These are phyloP conservation scores for Acrocephalus scirpaceus DNA, from an alignment of 2,797 vertebrate genomes.

Conservation along the genomic window DNA sequence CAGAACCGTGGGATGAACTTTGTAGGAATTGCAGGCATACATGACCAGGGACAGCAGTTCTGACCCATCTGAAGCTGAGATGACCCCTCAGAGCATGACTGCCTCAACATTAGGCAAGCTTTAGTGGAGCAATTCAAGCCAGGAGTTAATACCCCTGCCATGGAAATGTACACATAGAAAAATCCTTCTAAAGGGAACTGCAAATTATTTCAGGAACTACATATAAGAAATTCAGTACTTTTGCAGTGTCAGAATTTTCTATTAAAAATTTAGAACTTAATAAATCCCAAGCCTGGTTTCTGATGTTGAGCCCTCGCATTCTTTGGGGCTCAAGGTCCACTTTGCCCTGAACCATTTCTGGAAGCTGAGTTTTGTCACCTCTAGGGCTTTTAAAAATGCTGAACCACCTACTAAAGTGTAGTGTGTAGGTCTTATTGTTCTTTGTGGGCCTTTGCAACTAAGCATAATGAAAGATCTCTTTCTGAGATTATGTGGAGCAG, in stretches of 20 bases:
- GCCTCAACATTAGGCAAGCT: neutral
- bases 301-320: neutral
- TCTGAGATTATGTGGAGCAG: neutral
- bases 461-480: neutral
- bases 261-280: neutral
- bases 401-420: neutral
- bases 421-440: neutral
- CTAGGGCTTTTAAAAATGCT: neutral
- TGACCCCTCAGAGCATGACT: neutral
- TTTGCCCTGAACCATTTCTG: neutral
- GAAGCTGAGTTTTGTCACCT: neutral
- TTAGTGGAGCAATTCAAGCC: neutral
- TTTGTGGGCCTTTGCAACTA: neutral
- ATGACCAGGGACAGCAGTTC: neutral
- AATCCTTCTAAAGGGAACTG: neutral
- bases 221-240: neutral
- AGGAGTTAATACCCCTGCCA: neutral
- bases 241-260: neutral
- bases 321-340: neutral
- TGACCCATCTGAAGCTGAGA: neutral
- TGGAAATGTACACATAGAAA: neutral
- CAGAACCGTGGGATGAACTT: neutral
- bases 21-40: neutral
- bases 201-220: neutral
- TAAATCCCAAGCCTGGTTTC: neutral